Evolutionary conservation across 1,140 invertebrate genomes (phyloP), one percentile per base, ranked within the genome.

Genomic region (Leptinotarsa lineolata): DNA sequence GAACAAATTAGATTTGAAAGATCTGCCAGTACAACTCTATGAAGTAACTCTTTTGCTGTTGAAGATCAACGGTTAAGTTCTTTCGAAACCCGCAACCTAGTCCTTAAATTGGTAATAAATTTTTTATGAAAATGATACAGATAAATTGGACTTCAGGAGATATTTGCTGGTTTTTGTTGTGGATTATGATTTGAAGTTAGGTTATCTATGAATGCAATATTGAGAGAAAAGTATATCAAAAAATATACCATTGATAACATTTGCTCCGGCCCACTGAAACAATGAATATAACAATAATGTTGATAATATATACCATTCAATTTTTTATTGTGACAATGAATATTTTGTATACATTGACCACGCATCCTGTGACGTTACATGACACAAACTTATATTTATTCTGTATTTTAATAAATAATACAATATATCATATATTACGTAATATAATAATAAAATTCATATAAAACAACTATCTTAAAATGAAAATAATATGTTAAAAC

Each of bases 251-350:
- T n/a, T 18, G n/a, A 54, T 16, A 24, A 20, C 15, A 58, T 68
- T 63, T 68, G 60, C 66, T 69, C 70, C 76, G 73, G 58, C 77
- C 73, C 73, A 73, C 77, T 72, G 67, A 78, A 79, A 79, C 77
- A 81, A 81, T 78, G 77, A 79, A 73, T 61, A 71, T 69, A 71
- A 63, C 22, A 63, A 63, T 63, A 68, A 68, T 67, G 39, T n/a
- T 45, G 44, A 67, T 68, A 54, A 68, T 82, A 83, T 83, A 78
- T 83, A 83, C 81, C 81, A 79, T 80, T 3, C 48, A 16, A 80
- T 75, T 71, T 77, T 79, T 78, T 80, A 81, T 76, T 76, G 76
- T 79, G 75, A 74, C 68, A 79, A 79, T 74, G 76, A 75, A 78
- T 78, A 76, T 66, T 77, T 72, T 80, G 79, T 81, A 81, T 80